Percentiles rank a stretch among this genome's conserved stretches.
These are phyloP conservation scores for Epinotia ramella DNA, from an alignment of 2,888 invertebrate genomes.

Conservation along the genomic window DNA sequence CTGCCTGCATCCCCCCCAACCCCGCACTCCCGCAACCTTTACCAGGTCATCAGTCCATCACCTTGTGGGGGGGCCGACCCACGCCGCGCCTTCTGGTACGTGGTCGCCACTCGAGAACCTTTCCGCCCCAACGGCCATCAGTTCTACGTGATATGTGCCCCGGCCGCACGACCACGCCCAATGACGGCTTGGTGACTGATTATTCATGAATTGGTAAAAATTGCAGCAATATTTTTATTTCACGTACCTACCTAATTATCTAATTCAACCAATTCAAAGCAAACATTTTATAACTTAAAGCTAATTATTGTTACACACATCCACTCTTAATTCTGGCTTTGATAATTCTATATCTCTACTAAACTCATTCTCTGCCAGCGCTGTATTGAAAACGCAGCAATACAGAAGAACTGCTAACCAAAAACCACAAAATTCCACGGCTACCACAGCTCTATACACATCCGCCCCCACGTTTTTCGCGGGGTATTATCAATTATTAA, in stretches of 20 bases:
- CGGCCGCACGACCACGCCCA: no score
- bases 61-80: no score
- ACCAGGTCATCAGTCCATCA: no score
- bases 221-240: no score
- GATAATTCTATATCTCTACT: neutral
- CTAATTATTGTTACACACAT: neutral
- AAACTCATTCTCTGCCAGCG: neutral
- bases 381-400: neutral
- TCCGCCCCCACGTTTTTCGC: slow-evolving; percentile 76
- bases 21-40: no score
- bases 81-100: no score
- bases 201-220: no score
- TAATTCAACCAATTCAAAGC: neutral
- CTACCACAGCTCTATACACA: slow-evolving; percentile 62
- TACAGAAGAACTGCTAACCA: neutral
- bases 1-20: no score
- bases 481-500: slow-evolving; percentile 86
- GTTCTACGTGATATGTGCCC: no score
- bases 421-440: slow-evolving; percentile 44
- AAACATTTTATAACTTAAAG: neutral
- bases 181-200: no score
- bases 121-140: no score
- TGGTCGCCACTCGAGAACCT: no score
- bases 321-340: neutral
- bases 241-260: neutral